Evolutionary conservation across 1,140 invertebrate genomes (phyloP).

Genomic region (Amyelois transitella): DNA sequence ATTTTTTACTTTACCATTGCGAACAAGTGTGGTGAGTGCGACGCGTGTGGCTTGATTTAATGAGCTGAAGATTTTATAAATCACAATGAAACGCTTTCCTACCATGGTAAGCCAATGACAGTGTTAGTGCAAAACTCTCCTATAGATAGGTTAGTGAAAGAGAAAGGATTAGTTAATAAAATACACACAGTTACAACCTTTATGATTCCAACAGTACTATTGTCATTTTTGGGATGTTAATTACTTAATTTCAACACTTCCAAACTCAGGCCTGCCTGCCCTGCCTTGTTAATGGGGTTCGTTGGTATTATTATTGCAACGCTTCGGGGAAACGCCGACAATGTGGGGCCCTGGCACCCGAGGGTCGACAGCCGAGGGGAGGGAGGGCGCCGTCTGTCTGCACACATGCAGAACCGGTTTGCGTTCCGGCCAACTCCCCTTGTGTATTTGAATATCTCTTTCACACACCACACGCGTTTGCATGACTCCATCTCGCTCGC

Average conservation of each 20-base stretch:
- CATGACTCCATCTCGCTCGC: constrained; percentile 59
- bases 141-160: constrained; percentile 11
- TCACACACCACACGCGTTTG: constrained; percentile 60
- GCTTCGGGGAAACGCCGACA: constrained; percentile 64
- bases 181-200: too few species aligned
- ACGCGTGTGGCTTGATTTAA: constrained; percentile 61
- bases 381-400: constrained; percentile 66
- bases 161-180: constrained; percentile 27
- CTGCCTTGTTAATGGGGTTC: constrained; percentile 32
- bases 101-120: neutral
- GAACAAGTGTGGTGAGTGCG: constrained; percentile 58
- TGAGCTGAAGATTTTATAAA: neutral
- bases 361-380: constrained; percentile 63
- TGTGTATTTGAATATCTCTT: constrained; percentile 53
- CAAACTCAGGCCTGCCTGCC: neutral
- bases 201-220: neutral
- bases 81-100: too few species aligned
- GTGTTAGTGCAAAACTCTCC: neutral
- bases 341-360: constrained; percentile 58
- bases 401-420: constrained; percentile 73
- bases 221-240: neutral
- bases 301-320: constrained; percentile 65
- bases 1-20: constrained; percentile 69
- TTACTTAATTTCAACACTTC: neutral
- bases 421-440: constrained; percentile 65